Base-by-base conservation (phyloP, 2,888 invertebrate genomes). In the Agrotis exclamationis region DNA sequence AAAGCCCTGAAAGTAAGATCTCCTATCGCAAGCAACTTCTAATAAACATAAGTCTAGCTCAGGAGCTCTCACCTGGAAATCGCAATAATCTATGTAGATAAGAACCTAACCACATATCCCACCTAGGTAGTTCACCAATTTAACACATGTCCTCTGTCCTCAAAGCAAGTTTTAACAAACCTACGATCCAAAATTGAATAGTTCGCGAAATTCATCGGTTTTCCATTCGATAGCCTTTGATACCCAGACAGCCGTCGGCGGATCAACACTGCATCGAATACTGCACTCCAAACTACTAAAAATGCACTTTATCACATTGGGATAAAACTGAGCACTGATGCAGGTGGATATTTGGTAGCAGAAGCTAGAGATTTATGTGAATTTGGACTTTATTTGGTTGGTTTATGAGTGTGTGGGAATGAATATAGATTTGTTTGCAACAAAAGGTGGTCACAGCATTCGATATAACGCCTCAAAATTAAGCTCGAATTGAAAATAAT, bases 171-270 rank as follows among this genome's bases (percentile, higher is more conserved):
- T 79, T 71, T 59, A 72, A 60, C 57, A 68, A 79, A 84, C 28
- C 56, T 68, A 51, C 47, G 54, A 58, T 68, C 56, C 69, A 70
- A 79, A 74, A 80, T 73, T 72, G 70, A 82, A 82, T 70, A 56
- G 74, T 54, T 70, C 73, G 66, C 74, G 69, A 84, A 82, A 76
- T 80, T 74, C 76, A 79, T 73, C 63, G 63, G 24, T 67, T 68
- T 77, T 76, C 64, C 82, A 84, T 81, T 54, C 63, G 53, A 77
- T 74, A 79, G 69, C 86, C 83, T 86, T 85, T 85, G 83, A 85
- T 76, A 70, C 60, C 64, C 71, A 78, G 74, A 76, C 75, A 70
- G 79, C 85, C 79, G 60, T 47, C 74, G 75, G 81, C 83, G 50
- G 64, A 70, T 68, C 63, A 78, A 72, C 58, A 70, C 63, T 33